phyloP scores from a whole-genome alignment of 2,797 vertebrate species.

The Scyliorhinus canicula region DNA sequence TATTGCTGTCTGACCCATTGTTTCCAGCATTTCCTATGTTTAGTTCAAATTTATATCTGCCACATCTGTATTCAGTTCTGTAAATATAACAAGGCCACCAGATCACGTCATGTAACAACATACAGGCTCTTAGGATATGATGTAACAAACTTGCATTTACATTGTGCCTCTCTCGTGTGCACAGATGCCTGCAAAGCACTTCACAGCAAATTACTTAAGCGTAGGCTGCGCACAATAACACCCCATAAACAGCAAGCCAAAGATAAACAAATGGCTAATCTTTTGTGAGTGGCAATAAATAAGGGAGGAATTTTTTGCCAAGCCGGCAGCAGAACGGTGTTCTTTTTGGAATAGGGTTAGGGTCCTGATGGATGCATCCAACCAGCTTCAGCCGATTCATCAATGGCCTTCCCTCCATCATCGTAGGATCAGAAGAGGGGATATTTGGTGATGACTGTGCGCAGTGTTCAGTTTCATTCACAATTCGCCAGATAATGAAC shows the following conservation, averaged over 20 bases:
- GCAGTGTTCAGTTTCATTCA: not conserved
- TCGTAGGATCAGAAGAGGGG: not conserved
- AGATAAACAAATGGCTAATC: not conserved
- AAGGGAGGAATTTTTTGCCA: not conserved
- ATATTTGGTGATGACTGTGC: not conserved
- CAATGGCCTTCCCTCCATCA: not conserved
- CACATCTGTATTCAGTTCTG: not conserved
- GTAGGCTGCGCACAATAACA: not conserved
- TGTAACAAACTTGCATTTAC: not conserved
- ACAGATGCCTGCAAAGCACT: not conserved
- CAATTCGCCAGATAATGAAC: not conserved
- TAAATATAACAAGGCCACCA: too few species aligned
- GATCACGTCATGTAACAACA: too few species aligned
- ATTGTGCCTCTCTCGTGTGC: not conserved
- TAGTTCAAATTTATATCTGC: not conserved
- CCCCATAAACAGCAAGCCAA: not conserved
- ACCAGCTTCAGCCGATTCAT: not conserved
- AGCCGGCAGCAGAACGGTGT: not conserved
- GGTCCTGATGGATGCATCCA: not conserved
- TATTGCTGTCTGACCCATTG: not conserved
- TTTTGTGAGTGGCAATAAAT: not conserved
- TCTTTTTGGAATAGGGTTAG: not conserved
- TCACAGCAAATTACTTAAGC: not conserved
- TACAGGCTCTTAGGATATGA: not conserved
- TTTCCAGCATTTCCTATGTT: not conserved